Base-by-base conservation (phyloP, 2,797 vertebrate species). In the Smutsia gigantea region DNA sequence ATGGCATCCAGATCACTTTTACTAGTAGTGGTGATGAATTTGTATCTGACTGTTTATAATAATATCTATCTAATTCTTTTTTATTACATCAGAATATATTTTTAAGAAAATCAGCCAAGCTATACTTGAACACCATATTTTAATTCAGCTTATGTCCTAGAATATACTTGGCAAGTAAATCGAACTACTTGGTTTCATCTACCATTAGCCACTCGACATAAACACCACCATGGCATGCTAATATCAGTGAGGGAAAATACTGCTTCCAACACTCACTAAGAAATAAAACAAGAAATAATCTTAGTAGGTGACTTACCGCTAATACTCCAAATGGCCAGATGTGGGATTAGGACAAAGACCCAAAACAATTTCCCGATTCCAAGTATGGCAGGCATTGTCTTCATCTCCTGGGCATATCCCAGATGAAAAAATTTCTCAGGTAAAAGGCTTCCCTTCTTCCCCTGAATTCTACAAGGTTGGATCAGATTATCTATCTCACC, bases 311-410 rank as follows among this genome's bases (percentile, higher is more conserved):
- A 2, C 94, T 97, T 97, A 98, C 96, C 96, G 0, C 34, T 10
- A 51, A 55, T 95, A 74, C 37, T 96, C 93, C 93, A 87, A 57
- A 97, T 61, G 51, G 82, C 31, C 66, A 94, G 61, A 61, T 85
- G 46, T 2, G 27, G 66, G 23, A 95, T 90, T 69, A 97, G 57
- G 75, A 95, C 93, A 84, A 97, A 25, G 42, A 92, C 15, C 69
- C 79, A 63, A 53, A 91, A 83, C 21, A 75, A 21, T 81, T 59
- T 78, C 42, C 31, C 55, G 31, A 4, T 88, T 79, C 81, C 72
- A 66, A 68, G 39, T 96, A 95, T 93, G 77, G 57, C 39, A 59
- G 78, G n/a, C 7, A n/a, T 51, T 2, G 15, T 93, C 96, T 95
- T 97, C 95, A 93, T 87, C 64, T 63, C 55, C 49, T 51, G 18